Evolutionary conservation across 2,797 vertebrate genomes (phyloP), one percentile per base, ranked within the genome.

Genomic region (Myripristis murdjan): DNA sequence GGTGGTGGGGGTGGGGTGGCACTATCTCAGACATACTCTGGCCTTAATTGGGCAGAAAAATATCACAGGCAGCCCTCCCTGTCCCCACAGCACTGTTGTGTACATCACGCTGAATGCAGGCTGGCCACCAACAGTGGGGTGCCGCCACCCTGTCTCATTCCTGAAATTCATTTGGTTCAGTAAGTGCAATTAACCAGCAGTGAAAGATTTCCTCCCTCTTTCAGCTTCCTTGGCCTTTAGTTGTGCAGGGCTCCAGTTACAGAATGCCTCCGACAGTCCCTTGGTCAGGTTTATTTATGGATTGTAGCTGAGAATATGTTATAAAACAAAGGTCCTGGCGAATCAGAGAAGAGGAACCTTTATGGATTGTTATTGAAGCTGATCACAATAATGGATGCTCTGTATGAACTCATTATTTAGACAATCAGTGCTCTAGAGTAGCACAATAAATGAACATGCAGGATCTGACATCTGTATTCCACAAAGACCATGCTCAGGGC

Each of bases 31-130:
- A 74, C 79, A 85, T 82, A 78, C 89, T 71, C 76, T 75, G 77
- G 86, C 88, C 88, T 82, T 94, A 94, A 95, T 94, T 94, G 93
- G 93, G 73, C 83, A 90, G 90, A 93, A 88, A 90, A 89, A 92
- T 91, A 93, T 93, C 90, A 91, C 85, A 82, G 82, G 65, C 75
- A 86, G 73, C 8, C 39, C 82, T 82, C 73, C 11, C 8, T 61
- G 73, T 75, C 85, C 89, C 86, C 65, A 43, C 67, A 76, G 87
- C 81, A 54, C 70, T 16, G 57, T 65, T 73, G 85, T 83, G 86
- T 90, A 87, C 72, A 83, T 87, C 86, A 88, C 65, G 41, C 69
- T 76, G 77, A 83, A 88, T 83, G 54, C 44, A 76, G 74, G 80
- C 87, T 85, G 85, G 85, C 89, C 91, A 76, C 64, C 55, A 66